Evolutionary conservation across 2,113 vertebrate species (phyloP).

Genomic region (Microtus ochrogaster): DNA sequence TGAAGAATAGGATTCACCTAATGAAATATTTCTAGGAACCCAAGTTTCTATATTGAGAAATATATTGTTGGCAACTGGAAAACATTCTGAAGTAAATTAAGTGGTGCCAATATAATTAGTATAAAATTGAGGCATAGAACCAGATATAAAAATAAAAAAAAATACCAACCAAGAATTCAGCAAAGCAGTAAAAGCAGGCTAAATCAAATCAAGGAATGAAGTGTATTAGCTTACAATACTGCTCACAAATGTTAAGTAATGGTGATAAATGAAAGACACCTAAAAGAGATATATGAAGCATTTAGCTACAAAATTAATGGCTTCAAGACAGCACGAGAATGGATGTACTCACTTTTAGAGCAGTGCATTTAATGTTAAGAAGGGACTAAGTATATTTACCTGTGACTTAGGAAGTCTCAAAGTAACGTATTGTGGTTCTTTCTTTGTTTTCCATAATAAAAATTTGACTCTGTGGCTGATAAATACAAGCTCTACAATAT

Average conservation of each 20-base stretch:
- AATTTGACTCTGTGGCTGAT: not conserved
- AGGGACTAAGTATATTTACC: not conserved
- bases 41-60: slow-evolving; percentile 29
- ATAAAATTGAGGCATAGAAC: slow-evolving; percentile 46
- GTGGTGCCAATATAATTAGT: slow-evolving; percentile 43
- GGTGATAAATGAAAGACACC: slow-evolving; percentile 60
- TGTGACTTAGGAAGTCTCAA: not conserved
- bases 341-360: not conserved
- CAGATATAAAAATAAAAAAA: slow-evolving; percentile 66
- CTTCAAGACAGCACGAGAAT: not conserved
- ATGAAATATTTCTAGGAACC: slow-evolving; percentile 24
- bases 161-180: not conserved
- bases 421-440: not conserved
- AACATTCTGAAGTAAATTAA: slow-evolving; percentile 65
- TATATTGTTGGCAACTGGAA: slow-evolving; percentile 57
- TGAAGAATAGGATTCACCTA: slow-evolving; percentile 39
- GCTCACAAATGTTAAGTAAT: slow-evolving; percentile 60
- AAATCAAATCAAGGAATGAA: slow-evolving; percentile 46
- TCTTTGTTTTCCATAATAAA: not conserved
- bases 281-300: slow-evolving; percentile 25
- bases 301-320: slow-evolving; percentile 41
- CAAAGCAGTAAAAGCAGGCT: slow-evolving; percentile 31
- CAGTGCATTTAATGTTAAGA: not conserved
- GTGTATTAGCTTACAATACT: slow-evolving; percentile 22
- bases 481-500: not conserved